Conservation (phyloP, 1,140 invertebrate genomes). For the Tyrophagus putrescentiae region DNA sequence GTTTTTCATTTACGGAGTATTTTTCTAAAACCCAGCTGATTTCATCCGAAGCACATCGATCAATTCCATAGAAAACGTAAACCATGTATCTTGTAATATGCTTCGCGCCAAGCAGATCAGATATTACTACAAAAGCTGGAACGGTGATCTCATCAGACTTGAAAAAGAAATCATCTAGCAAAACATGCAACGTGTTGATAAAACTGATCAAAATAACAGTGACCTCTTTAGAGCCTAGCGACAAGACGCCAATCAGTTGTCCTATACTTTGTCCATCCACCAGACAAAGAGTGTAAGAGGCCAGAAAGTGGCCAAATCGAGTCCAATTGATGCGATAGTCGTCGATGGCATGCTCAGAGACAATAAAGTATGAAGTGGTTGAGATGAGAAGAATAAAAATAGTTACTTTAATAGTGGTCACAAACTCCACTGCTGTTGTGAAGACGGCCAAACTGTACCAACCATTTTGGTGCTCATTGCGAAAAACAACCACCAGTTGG, state of each 20-base stretch:
- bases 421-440: background rate
- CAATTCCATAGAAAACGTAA: constrained; percentile 4
- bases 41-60: background rate
- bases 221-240: background rate
- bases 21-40: background rate
- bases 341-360: no score
- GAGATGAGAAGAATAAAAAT: background rate
- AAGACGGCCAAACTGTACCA: constrained; percentile 14
- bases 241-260: background rate
- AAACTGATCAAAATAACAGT: no score
- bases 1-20: no score
- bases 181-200: no score
- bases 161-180: background rate
- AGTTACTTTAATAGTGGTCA: background rate
- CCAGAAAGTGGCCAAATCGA: constrained; percentile 4
- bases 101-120: background rate
- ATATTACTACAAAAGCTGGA: background rate
- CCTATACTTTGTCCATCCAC: background rate
- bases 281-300: background rate
- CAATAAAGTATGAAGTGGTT: background rate
- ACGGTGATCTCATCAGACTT: background rate
- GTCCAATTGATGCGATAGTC: background rate
- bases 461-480: constrained; percentile 5
- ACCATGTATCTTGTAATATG: background rate
- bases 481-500: background rate